These are phyloP conservation scores for Harlomillsia oculata DNA, from an alignment of 1,140 invertebrate species.

Conservation along the genomic window DNA sequence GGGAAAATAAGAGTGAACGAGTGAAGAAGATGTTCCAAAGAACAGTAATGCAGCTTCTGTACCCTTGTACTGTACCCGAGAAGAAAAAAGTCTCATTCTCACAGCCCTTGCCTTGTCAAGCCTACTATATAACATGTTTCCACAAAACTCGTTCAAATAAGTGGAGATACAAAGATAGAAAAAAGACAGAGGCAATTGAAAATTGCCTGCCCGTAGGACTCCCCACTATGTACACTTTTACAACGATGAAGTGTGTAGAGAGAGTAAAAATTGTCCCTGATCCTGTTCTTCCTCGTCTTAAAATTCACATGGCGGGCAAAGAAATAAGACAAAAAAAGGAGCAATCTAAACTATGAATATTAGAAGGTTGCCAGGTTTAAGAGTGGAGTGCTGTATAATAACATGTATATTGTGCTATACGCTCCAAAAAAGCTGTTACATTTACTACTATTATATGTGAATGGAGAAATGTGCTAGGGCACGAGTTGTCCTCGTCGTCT, in stretches of 20 bases:
- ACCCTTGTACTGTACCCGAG: too few relatives aligned
- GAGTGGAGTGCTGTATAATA: neutral
- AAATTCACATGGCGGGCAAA: conserved; percentile 17
- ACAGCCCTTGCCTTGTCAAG: neutral
- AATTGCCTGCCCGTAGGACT: conserved; percentile 14
- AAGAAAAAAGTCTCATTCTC: conserved; percentile 4
- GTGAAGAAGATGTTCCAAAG: too few relatives aligned
- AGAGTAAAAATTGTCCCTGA: conserved; percentile 17
- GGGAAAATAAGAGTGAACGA: conserved; percentile 18
- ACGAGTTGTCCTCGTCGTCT: neutral
- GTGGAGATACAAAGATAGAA: conserved; percentile 3
- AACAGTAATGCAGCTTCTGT: too few relatives aligned
- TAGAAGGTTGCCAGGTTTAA: conserved; percentile 1
- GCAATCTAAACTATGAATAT: conserved; percentile 9
- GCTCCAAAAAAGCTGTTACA: too few relatives aligned
- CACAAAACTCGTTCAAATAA: neutral
- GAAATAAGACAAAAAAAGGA: conserved; percentile 10
- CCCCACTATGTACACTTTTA: neutral
- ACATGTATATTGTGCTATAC: too few relatives aligned
- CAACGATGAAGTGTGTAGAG: conserved; percentile 3
- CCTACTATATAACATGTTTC: neutral
- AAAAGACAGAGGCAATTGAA: conserved; percentile 25
- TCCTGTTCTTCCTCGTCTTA: too few relatives aligned
- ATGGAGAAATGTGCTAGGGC: neutral
- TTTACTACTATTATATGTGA: too few relatives aligned